These are phyloP conservation scores for Trochalopteron elliotii DNA, from an alignment of 2,113 vertebrate species.

Conservation along the genomic window DNA sequence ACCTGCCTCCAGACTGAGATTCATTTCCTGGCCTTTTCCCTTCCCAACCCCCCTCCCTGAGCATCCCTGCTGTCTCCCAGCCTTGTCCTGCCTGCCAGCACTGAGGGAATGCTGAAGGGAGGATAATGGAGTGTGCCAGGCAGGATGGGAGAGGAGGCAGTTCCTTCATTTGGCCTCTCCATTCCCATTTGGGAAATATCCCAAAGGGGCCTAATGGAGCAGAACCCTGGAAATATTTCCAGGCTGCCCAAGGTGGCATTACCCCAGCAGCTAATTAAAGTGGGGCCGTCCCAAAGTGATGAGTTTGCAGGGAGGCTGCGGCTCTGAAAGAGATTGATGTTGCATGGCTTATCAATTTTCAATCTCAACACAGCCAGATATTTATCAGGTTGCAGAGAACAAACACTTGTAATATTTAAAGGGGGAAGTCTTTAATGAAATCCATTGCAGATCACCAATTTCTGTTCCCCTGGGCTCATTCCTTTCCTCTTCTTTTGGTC, in stretches of 20 bases:
- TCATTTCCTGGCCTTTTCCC: not conserved
- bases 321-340: not conserved
- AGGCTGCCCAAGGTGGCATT: not conserved
- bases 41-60: not conserved
- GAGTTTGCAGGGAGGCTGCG: not conserved
- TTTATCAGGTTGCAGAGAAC: constrained; percentile 34
- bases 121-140: not conserved
- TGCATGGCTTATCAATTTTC: constrained; percentile 41
- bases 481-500: not conserved
- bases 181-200: not conserved
- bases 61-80: not conserved
- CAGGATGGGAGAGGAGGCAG: not conserved
- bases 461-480: constrained; percentile 26
- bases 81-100: not conserved
- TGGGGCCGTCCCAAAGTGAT: not conserved
- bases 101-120: not conserved
- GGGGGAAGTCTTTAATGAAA: constrained; percentile 43
- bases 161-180: not conserved
- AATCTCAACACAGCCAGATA: constrained; percentile 15
- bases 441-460: constrained; percentile 45
- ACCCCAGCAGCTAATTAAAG: constrained; percentile 1
- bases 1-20: not conserved
- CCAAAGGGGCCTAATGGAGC: constrained; percentile 30
- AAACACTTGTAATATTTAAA: constrained; percentile 50
- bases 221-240: not conserved